These are phyloP conservation scores for Lepilemur ruficaudatus DNA, from an alignment of 2,797 vertebrate genomes.

Conservation along the genomic window DNA sequence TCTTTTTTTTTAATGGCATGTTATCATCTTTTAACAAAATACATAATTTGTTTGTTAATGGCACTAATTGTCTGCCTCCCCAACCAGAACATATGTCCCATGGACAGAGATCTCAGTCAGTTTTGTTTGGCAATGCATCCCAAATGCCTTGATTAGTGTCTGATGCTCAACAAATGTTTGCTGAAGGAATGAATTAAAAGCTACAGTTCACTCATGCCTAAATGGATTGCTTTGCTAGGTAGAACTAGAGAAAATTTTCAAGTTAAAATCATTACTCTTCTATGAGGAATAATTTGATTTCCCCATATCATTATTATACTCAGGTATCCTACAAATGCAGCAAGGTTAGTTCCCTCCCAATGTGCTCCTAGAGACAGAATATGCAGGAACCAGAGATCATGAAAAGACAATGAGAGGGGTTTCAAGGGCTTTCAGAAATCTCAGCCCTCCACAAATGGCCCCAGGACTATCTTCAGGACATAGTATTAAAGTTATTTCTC, in stretches of 20 bases:
- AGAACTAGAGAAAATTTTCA: background rate
- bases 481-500: slow-evolving; percentile 9
- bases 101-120: background rate
- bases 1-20: background rate
- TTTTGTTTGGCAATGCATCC: background rate
- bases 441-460: background rate
- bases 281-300: slow-evolving; percentile 21
- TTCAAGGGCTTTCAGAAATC: background rate
- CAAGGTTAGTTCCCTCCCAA: background rate
- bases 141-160: background rate
- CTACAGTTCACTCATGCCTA: background rate
- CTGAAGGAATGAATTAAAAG: background rate
- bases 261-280: slow-evolving; percentile 14
- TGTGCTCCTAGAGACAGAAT: background rate
- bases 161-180: background rate
- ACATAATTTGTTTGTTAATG: background rate
- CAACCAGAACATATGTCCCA: background rate
- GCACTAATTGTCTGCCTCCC: background rate
- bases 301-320: background rate
- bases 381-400: background rate
- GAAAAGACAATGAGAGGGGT: background rate
- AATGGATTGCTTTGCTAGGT: background rate
- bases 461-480: background rate
- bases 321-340: background rate
- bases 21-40: background rate